Evolutionary conservation across 2,797 vertebrate genomes (phyloP), one percentile per base, ranked within the genome.

Genomic region (Meda fulgida): DNA sequence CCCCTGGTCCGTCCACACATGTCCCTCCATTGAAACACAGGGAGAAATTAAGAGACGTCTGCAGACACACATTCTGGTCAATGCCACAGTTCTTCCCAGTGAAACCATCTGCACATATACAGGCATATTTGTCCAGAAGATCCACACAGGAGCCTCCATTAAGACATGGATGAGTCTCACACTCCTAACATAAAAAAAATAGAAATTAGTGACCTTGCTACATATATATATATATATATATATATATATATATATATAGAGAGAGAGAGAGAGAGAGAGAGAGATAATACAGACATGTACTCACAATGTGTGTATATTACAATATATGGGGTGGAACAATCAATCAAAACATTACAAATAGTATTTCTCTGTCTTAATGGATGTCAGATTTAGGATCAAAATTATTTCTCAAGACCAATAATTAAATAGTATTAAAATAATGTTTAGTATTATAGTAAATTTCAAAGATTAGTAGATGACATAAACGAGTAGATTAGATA

Each of bases 141-240:
- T 96, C 96, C 84, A 96, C 92, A 77, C 96, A 96, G 0, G 93
- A 94, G 18, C 94, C 95, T 83, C 95, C 94, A 0, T 97, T 96
- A 85, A 93, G 53, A 87, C 95, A 97, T 31, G 94, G 94, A 40
- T 82, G 31, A 36, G 92, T 94, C 13, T 89, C 89, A 87, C 96
- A 97, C 77, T 96, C 94, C 96, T 97, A 92, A 91, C 67, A 93
- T 86, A 67, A 89, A 83, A 78, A 89, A 26, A 85, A 36, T 77
- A n/a, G 7, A 83, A 78, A 40, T 18, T 38, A 48, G 10, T 1
- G 7, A 69, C 43, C 31, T 34, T 18, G 11, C 19, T 67, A 31
- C 67, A 48, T 16, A 26, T 3, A 51, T 31, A 40, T 6, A 38
- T 7, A 23, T 13, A n/a, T n/a, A n/a, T n/a, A n/a, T n/a, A n/a